Evolutionary conservation across 2,888 invertebrate genomes (phyloP).

Genomic region (Eubasilissa splendida): DNA sequence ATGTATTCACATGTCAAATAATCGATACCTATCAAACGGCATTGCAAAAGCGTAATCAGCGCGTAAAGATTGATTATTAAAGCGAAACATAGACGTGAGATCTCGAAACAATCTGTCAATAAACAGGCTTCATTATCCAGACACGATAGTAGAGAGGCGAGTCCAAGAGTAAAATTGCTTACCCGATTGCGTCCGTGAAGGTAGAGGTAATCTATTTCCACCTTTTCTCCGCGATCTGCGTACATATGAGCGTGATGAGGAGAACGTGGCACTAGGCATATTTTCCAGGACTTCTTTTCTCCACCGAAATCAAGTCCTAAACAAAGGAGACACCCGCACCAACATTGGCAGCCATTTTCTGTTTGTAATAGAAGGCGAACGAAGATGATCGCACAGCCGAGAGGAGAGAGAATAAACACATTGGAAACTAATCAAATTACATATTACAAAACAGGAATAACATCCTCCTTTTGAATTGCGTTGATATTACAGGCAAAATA

Average conservation of each 20-base stretch:
- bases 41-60: constrained; percentile 31
- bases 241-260: constrained; percentile 92
- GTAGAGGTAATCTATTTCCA: constrained; percentile 88
- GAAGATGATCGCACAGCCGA: constrained; percentile 49
- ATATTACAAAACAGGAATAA: constrained; percentile 35
- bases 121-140: constrained; percentile 47
- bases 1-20: constrained; percentile 42
- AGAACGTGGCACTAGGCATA: constrained; percentile 97
- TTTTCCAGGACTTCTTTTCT: constrained; percentile 75
- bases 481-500: constrained; percentile 49
- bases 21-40: constrained; percentile 40
- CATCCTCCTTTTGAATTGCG: constrained; percentile 36
- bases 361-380: constrained; percentile 68
- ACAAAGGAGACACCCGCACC: constrained; percentile 88
- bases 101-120: constrained; percentile 48
- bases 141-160: constrained; percentile 45
- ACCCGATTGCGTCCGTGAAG: constrained; percentile 87
- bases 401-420: constrained; percentile 39
- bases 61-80: constrained; percentile 18
- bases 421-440: constrained; percentile 41
- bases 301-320: constrained; percentile 75
- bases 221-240: constrained; percentile 94
- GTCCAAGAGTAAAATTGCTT: constrained; percentile 68
- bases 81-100: constrained; percentile 12
- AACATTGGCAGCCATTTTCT: constrained; percentile 88